Base-by-base conservation (phyloP, 2,113 vertebrate species). In the Prunella himalayana region DNA sequence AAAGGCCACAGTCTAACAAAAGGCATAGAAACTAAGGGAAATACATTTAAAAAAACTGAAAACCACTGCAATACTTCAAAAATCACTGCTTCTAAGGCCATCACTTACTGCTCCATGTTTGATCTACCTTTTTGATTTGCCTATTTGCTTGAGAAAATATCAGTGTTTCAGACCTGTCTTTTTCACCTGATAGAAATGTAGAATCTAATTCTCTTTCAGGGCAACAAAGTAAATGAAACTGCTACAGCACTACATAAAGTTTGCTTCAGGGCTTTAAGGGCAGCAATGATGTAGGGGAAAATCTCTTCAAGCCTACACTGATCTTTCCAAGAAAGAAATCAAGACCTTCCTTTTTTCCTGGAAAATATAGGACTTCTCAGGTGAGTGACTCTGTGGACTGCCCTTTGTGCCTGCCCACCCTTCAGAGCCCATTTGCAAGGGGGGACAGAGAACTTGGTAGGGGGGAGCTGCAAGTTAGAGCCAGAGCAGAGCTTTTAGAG, bases 31-130 rank as follows among this genome's bases (percentile, higher is more conserved):
- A 49, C 22, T 19, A 28, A 8, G 33, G 28, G 25, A 85, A 76
- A 41, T 20, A 7, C 1, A 0, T n/a, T 53, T 8, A 8, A 45
- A 11, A 42, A 39, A 24, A 61, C 59, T 0, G 8, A 72, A 90
- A 76, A 19, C 3, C 11, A 35, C 11, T 6, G 3, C 12, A 9
- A 47, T 64, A 45, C 3, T 77, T 72, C 30, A n/a, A 73, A 86
- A 88, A 68, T 2, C n/a, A 28, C 10, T 39, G 30, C 3, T 88
- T 71, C 39, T 61, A 54, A 72, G 70, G 3, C 18, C 23, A 33
- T 44, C 27, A 3, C 31, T 35, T 66, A 44, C 49, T 64, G 44
- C n/a, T 84, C 37, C 10, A 15, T 42, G 49, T 9, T 22, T 33
- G 3, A n/a, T 64, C 13, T 19, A 59, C 20, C 1, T 14, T 80